Conservation (phyloP, 2,888 invertebrate genomes). For the Caenorhabditis sp. region DNA sequence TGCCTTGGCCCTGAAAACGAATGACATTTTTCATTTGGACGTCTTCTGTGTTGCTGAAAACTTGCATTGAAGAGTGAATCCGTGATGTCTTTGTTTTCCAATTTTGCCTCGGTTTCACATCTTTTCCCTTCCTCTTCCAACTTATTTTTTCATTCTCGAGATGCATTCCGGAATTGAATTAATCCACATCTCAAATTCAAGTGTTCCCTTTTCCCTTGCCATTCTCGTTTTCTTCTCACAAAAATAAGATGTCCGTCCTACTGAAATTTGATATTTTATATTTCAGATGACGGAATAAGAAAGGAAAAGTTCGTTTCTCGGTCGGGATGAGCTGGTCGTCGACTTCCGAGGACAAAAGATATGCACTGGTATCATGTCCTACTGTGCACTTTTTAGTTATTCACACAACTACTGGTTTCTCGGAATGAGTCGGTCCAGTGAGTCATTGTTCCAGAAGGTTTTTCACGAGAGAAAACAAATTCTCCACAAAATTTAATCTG, state of each 20-base stretch:
- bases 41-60: conserved; percentile 2
- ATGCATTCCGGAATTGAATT: conserved; percentile 13
- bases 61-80: conserved; percentile 1
- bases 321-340: conserved; percentile 1
- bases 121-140: background rate
- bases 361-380: conserved; percentile 16
- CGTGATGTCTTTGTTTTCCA: conserved; percentile 8
- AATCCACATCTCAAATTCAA: conserved; percentile 11
- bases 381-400: conserved; percentile 23
- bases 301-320: conserved; percentile 6
- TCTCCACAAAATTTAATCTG: background rate
- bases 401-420: background rate
- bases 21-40: conserved; percentile 43
- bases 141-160: conserved; percentile 19
- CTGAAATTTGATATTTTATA: conserved; percentile 54
- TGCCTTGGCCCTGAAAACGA: conserved; percentile 44
- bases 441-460: background rate
- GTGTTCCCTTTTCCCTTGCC: background rate
- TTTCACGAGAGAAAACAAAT: no score
- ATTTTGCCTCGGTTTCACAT: background rate
- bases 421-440: background rate
- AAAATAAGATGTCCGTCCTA: conserved; percentile 7
- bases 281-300: conserved; percentile 33
- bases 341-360: conserved; percentile 14
- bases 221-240: background rate